A percentile compares a stretch with the other conserved stretches of the same genome.
Evolutionary conservation across 1,140 invertebrate genomes (phyloP).

Genomic region (Nephila pilipes): DNA sequence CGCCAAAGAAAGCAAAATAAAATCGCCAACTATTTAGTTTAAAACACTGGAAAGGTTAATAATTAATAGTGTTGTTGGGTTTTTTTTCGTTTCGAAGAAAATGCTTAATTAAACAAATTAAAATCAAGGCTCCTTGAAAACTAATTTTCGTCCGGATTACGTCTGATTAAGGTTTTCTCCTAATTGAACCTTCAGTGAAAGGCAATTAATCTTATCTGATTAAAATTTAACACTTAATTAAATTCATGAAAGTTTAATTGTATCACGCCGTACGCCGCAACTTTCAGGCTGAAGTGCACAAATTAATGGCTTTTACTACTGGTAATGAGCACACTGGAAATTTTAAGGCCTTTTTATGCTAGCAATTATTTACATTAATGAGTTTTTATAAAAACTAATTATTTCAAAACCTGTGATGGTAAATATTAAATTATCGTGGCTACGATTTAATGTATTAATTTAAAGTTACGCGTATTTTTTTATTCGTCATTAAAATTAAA

Average conservation of each 20-base stretch:
- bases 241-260: conserved; percentile 36
- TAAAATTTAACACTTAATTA: conserved; percentile 34
- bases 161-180: background rate
- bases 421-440: no score
- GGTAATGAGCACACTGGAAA: background rate
- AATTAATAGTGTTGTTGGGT: background rate
- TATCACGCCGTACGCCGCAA: background rate
- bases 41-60: background rate
- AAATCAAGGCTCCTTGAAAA: background rate
- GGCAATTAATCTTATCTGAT: conserved; percentile 10
- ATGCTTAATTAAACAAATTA: conserved; percentile 32
- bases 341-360: background rate
- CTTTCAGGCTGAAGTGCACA: background rate
- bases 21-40: background rate
- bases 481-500: no score
- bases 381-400: conserved; percentile 1
- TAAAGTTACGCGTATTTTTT: no score
- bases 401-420: background rate
- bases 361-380: background rate
- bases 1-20: conserved; percentile 25
- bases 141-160: background rate
- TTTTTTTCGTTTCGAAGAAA: background rate
- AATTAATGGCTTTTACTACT: background rate
- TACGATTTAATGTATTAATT: no score
- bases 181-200: background rate